These are phyloP conservation scores for Ephialtes manifestator DNA, from an alignment of 2,888 invertebrate species.

Conservation along the genomic window DNA sequence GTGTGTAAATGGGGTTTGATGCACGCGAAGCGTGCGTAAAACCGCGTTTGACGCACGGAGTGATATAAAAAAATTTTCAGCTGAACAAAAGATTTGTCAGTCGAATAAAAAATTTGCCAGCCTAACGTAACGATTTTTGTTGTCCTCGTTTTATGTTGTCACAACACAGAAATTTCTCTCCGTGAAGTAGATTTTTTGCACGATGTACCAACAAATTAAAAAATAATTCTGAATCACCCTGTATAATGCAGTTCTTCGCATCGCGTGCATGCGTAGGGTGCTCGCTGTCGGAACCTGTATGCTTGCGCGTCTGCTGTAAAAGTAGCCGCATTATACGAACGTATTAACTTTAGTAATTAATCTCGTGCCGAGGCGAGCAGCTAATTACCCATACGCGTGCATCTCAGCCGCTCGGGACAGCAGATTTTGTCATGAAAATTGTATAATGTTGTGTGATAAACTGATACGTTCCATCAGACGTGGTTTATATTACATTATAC, in stretches of 20 bases:
- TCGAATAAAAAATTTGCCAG: too few relatives aligned
- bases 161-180: too few relatives aligned
- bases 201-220: too few relatives aligned
- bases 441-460: conserved; percentile 33
- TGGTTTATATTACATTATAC: background rate
- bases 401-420: conserved; percentile 17
- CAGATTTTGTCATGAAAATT: conserved; percentile 50
- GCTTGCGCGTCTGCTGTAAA: conserved; percentile 31
- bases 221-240: too few relatives aligned
- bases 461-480: background rate
- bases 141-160: too few relatives aligned
- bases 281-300: conserved; percentile 41
- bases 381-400: conserved; percentile 59
- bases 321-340: conserved; percentile 55
- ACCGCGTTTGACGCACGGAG: too few relatives aligned
- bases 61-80: too few relatives aligned
- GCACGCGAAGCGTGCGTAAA: too few relatives aligned
- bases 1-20: too few relatives aligned
- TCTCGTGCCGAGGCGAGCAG: conserved; percentile 44
- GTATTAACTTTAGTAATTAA: conserved; percentile 64
- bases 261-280: conserved; percentile 45
- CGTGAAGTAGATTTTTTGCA: too few relatives aligned
- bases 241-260: conserved; percentile 12
- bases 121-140: too few relatives aligned
- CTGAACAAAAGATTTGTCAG: too few relatives aligned